These are phyloP conservation scores for Gastrophryne carolinensis DNA, from an alignment of 2,797 vertebrate species.

Conservation along the genomic window DNA sequence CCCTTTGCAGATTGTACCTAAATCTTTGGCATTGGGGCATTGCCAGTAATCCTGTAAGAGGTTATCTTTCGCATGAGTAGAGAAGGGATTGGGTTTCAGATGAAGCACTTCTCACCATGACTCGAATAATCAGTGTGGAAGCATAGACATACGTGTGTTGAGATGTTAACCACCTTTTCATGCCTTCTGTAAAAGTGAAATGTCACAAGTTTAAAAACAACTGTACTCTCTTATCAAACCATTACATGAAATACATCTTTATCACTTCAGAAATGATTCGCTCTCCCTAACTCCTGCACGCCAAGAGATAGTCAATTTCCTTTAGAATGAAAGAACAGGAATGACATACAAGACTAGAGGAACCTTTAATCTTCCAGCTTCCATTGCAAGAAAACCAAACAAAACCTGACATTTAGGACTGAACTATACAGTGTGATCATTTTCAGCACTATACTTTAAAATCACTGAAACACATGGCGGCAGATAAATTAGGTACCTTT, in stretches of 20 bases:
- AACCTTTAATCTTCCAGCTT: slow-evolving; percentile 44
- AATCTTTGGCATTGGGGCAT: no score
- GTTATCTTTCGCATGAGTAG: no score
- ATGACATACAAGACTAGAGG: slow-evolving; percentile 27
- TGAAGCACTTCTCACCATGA: no score
- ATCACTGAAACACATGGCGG: slow-evolving; percentile 18
- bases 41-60: no score
- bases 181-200: not conserved
- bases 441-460: slow-evolving; percentile 36
- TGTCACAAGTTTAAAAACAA: slow-evolving; percentile 40
- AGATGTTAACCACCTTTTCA: not conserved
- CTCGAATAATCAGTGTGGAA: no score
- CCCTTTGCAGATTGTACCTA: no score
- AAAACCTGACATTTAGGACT: slow-evolving; percentile 45
- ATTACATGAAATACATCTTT: slow-evolving; percentile 36
- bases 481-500: slow-evolving; percentile 38
- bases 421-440: slow-evolving; percentile 41
- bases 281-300: not conserved
- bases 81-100: no score
- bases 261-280: not conserved
- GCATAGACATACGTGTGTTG: not conserved
- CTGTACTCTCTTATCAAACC: slow-evolving; percentile 18
- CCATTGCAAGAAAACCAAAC: slow-evolving; percentile 45
- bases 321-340: not conserved
- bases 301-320: not conserved